These are phyloP conservation scores for Trachelus iudaicus DNA, from an alignment of 2,888 invertebrate species.

Conservation along the genomic window DNA sequence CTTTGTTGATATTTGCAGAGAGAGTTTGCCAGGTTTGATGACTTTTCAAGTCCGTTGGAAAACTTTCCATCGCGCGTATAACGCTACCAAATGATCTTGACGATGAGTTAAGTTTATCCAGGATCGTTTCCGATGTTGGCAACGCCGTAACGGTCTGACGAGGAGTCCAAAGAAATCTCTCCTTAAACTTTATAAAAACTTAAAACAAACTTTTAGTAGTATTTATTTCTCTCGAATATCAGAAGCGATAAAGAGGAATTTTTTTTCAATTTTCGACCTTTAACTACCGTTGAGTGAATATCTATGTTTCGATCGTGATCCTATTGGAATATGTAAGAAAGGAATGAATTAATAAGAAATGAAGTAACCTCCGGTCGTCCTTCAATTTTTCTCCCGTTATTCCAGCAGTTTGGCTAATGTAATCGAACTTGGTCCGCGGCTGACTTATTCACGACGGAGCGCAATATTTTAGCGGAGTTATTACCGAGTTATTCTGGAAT, in stretches of 20 bases:
- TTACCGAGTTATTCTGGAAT: slow-evolving; percentile 59
- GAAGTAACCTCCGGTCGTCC: background rate
- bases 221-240: background rate
- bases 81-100: background rate
- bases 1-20: background rate
- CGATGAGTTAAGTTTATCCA: background rate
- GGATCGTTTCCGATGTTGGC: background rate
- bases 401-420: background rate
- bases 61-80: background rate
- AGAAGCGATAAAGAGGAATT: slow-evolving; percentile 2
- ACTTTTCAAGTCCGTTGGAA: background rate
- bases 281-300: background rate
- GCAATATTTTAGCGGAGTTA: slow-evolving; percentile 52
- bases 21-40: background rate
- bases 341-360: background rate
- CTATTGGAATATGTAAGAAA: background rate
- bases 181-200: no score
- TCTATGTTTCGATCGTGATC: background rate
- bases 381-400: background rate
- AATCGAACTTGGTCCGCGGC: slow-evolving; percentile 2
- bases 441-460: slow-evolving; percentile 11
- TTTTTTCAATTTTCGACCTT: background rate
- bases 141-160: background rate
- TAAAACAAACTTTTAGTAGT: background rate
- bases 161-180: background rate